Conservation (phyloP, 2,113 vertebrate species). For the Castor canadensis region DNA sequence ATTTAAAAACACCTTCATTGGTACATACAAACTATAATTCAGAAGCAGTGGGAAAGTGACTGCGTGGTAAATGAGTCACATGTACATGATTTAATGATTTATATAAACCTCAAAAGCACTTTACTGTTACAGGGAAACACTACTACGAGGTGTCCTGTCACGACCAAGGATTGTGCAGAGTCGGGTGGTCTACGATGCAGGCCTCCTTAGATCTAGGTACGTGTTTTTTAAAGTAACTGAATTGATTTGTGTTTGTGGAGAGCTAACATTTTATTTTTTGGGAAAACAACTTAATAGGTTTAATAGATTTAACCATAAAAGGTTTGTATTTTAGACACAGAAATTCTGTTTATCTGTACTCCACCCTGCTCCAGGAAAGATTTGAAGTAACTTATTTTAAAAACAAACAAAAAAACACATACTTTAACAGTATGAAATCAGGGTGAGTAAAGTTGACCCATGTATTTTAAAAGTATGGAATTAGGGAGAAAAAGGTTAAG, state of each 20-base stretch:
- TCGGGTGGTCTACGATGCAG: conserved; percentile 96
- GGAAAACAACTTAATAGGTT: neutral
- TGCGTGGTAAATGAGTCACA: accelerated
- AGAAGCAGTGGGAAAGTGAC: neutral
- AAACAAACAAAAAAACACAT: neutral
- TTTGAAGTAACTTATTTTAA: neutral
- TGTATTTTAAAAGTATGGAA: neutral
- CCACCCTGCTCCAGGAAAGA: neutral
- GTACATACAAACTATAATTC: neutral
- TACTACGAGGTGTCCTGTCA: conserved; percentile 96
- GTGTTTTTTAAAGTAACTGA: conserved; percentile 52
- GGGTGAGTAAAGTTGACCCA: neutral
- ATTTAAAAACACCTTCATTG: neutral
- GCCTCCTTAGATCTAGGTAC: conserved; percentile 95
- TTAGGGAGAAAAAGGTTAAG: neutral
- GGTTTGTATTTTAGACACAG: neutral
- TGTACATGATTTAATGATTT: neutral
- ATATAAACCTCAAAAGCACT: neutral
- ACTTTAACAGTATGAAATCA: neutral
- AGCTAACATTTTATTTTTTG: neutral
- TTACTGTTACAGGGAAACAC: conserved; percentile 88
- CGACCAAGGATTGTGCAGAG: conserved; percentile 95
- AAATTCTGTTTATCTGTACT: neutral
- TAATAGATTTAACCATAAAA: neutral
- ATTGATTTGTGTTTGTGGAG: neutral